A percentile compares a stretch with the other conserved stretches of the same genome.
These are phyloP conservation scores for Lacerta bilineata DNA, from an alignment of 2,797 vertebrate genomes.

Conservation along the genomic window DNA sequence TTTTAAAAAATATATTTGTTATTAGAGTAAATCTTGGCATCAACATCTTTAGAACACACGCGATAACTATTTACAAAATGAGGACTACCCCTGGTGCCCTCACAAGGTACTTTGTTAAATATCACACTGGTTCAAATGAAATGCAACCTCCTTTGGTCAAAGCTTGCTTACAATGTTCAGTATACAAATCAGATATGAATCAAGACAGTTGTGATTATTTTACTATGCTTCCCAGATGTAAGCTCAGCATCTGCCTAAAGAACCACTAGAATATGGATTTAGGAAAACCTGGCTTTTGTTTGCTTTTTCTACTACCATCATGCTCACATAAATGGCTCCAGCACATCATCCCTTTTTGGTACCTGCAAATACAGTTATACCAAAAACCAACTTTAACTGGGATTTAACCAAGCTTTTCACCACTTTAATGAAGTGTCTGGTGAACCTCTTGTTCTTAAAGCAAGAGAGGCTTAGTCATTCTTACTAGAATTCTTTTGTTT, in stretches of 20 bases:
- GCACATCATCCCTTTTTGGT: neutral
- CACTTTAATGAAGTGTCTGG: neutral
- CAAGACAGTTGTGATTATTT: no score
- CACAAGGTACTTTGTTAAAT: neutral
- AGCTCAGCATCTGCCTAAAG: neutral
- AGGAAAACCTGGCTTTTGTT: neutral
- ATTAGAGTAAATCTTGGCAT: neutral
- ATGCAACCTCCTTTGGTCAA: neutral
- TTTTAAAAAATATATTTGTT: neutral
- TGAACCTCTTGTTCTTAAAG: constrained; percentile 15
- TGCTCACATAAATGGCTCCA: neutral
- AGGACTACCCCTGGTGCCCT: neutral
- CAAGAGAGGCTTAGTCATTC: constrained; percentile 76
- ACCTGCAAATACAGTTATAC: neutral
- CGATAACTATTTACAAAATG: neutral
- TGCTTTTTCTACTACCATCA: neutral
- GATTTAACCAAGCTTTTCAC: constrained; percentile 14
- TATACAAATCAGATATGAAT: neutral
- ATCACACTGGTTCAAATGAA: neutral
- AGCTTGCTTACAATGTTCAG: neutral
- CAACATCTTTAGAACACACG: neutral
- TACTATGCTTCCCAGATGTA: neutral
- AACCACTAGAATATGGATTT: neutral
- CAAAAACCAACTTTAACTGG: constrained; percentile 1
- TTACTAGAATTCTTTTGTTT: constrained; percentile 76